Conservation (phyloP, 2,888 invertebrate genomes). For the Schizaphis graminum region DNA sequence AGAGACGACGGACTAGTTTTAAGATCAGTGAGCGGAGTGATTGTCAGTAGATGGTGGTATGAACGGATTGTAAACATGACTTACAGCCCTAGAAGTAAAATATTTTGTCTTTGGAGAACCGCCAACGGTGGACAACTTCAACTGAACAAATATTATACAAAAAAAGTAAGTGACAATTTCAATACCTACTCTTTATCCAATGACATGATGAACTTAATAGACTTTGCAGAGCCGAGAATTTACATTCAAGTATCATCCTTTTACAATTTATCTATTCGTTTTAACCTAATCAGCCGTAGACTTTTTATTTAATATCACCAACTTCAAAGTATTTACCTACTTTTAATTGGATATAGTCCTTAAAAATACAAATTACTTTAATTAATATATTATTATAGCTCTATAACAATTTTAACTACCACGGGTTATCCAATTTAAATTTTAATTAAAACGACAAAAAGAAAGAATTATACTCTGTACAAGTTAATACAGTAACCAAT, state of each 20-base stretch:
- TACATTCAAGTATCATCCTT: background rate
- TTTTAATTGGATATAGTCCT: no score
- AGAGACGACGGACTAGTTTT: slow-evolving; percentile 95
- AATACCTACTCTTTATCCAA: background rate
- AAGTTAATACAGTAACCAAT: no score
- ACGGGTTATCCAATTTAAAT: no score
- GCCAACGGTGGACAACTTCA: slow-evolving; percentile 92
- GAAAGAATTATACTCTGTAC: no score
- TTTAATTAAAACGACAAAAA: no score
- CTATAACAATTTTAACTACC: no score
- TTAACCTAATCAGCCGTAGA: no score
- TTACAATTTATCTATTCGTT: background rate
- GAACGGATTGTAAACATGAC: slow-evolving; percentile 99
- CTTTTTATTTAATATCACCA: no score
- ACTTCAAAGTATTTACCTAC: no score
- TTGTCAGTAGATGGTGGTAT: slow-evolving; percentile 98
- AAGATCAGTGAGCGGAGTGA: slow-evolving; percentile 82
- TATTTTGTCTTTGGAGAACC: slow-evolving; percentile 96
- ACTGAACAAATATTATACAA: slow-evolving; percentile 98
- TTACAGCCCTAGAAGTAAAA: slow-evolving; percentile 97
- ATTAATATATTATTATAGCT: no score
- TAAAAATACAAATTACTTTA: no score
- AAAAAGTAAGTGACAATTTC: slow-evolving; percentile 80
- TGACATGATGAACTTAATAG: background rate
- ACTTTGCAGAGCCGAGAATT: background rate